Conservation (phyloP, 1,140 invertebrate species). For the Bicyclus anynana region DNA sequence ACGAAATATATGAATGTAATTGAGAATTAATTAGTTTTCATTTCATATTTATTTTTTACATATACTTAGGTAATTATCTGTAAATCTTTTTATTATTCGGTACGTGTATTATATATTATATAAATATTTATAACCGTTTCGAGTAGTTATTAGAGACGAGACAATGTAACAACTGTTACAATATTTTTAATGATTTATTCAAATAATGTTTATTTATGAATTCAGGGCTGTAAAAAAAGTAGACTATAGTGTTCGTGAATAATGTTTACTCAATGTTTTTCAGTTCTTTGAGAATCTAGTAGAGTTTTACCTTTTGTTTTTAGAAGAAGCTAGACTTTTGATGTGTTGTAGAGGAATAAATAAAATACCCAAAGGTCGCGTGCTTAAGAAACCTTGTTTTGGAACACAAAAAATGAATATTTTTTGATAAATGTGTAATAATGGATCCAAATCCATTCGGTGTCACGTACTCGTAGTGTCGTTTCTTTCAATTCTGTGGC, state of each 20-base stretch:
- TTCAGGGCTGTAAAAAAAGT: constrained; percentile 45
- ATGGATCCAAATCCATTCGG: constrained; percentile 42
- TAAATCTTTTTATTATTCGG: too few relatives aligned
- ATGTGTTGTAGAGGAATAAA: constrained; percentile 54
- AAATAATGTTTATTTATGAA: neutral
- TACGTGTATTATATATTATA: too few relatives aligned
- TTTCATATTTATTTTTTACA: too few relatives aligned
- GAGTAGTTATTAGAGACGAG: too few relatives aligned
- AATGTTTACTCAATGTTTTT: constrained; percentile 48
- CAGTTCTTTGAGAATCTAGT: constrained; percentile 43
- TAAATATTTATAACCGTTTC: too few relatives aligned
- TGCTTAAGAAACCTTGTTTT: constrained; percentile 58
- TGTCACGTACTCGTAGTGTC: constrained; percentile 39
- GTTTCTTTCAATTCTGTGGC: constrained; percentile 30
- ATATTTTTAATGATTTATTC: neutral
- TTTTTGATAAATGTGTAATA: constrained; percentile 66
- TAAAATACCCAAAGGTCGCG: constrained; percentile 35
- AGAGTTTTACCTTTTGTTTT: constrained; percentile 42
- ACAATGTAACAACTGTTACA: too few relatives aligned
- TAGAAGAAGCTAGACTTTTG: constrained; percentile 70
- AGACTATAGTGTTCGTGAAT: constrained; percentile 42
- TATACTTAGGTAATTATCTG: too few relatives aligned
- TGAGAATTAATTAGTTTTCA: neutral
- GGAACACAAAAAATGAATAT: constrained; percentile 61
- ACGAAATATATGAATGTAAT: constrained; percentile 19